Percentiles rank a stretch among this genome's conserved stretches.
phyloP scores from a whole-genome alignment of 2,888 invertebrate genomes.

The Hofmannophila pseudospretella region DNA sequence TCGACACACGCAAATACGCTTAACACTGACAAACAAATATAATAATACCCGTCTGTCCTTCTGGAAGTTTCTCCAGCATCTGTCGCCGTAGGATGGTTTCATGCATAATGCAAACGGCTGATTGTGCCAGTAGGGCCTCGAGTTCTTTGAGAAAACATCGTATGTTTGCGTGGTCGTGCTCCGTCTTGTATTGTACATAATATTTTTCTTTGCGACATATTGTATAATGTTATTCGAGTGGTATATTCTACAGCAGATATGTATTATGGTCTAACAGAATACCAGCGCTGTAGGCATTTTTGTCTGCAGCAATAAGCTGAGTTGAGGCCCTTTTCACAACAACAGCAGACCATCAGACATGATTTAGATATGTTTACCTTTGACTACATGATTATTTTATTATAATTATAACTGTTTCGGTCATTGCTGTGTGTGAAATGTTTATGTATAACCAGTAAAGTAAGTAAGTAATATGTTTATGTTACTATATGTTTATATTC shows the following conservation, averaged over 20 bases:
- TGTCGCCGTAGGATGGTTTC: conserved; percentile 59
- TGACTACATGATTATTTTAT: too few species aligned
- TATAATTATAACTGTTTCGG: too few species aligned
- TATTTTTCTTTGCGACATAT: conserved; percentile 24
- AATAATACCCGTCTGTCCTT: conserved; percentile 38
- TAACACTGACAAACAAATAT: conserved; percentile 47
- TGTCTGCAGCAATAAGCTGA: too few species aligned
- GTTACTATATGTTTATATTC: too few species aligned
- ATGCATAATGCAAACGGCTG: conserved; percentile 72
- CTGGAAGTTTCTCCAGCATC: conserved; percentile 42
- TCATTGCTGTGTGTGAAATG: too few species aligned
- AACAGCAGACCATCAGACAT: too few species aligned
- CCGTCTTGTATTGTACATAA: conserved; percentile 17
- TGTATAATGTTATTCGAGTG: conserved; percentile 10
- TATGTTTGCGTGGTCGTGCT: conserved; percentile 41
- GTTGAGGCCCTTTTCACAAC: too few species aligned
- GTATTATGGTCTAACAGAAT: too few species aligned
- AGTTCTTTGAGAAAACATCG: conserved; percentile 60
- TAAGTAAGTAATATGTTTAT: too few species aligned
- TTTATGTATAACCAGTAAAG: too few species aligned
- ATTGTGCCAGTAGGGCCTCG: conserved; percentile 55
- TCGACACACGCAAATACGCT: conserved; percentile 9
- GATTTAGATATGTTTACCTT: too few species aligned
- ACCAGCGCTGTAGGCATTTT: too few species aligned
- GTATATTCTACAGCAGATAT: conserved; percentile 13